phyloP scores from a whole-genome alignment of 2,888 invertebrate species.

The Shargacucullia verbasci region DNA sequence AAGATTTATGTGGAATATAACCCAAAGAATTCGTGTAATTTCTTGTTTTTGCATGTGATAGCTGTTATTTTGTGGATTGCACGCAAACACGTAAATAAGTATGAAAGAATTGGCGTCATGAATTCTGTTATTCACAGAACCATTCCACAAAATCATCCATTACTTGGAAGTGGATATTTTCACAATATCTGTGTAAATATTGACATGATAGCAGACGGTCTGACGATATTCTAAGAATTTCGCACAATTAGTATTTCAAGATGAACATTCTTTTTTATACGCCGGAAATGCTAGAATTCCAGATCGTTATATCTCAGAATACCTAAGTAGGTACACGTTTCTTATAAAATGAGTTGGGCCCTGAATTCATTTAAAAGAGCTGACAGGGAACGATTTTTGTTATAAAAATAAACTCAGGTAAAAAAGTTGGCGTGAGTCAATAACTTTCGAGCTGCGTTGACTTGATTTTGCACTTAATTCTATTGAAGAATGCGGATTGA shows the following conservation, averaged over 20 bases:
- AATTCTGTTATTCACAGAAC: slow-evolving; percentile 5
- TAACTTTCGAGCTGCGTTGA: slow-evolving; percentile 69
- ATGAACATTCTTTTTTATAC: slow-evolving; percentile 23
- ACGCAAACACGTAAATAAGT: no score
- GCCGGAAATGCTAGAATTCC: slow-evolving; percentile 56
- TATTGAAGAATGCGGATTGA: slow-evolving; percentile 69
- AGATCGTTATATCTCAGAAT: slow-evolving; percentile 37
- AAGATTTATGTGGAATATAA: no score
- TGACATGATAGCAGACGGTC: slow-evolving; percentile 15
- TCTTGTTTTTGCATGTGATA: no score
- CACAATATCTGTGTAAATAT: slow-evolving; percentile 29
- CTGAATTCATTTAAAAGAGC: slow-evolving; percentile 61
- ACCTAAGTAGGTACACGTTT: slow-evolving; percentile 42
- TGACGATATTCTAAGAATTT: slow-evolving; percentile 28
- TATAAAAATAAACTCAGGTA: slow-evolving; percentile 84
- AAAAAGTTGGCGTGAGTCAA: slow-evolving; percentile 72
- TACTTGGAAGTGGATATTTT: slow-evolving; percentile 22
- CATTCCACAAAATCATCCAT: slow-evolving; percentile 1
- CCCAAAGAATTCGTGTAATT: no score
- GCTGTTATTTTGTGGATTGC: no score
- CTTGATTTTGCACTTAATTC: slow-evolving; percentile 75
- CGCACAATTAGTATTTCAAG: slow-evolving; percentile 1
- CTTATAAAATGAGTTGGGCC: slow-evolving; percentile 59
- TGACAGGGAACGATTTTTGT: slow-evolving; percentile 66
- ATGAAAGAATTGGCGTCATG: not conserved